phyloP scores from a whole-genome alignment of 2,888 invertebrate genomes.

The Drosophila ezoana region DNA sequence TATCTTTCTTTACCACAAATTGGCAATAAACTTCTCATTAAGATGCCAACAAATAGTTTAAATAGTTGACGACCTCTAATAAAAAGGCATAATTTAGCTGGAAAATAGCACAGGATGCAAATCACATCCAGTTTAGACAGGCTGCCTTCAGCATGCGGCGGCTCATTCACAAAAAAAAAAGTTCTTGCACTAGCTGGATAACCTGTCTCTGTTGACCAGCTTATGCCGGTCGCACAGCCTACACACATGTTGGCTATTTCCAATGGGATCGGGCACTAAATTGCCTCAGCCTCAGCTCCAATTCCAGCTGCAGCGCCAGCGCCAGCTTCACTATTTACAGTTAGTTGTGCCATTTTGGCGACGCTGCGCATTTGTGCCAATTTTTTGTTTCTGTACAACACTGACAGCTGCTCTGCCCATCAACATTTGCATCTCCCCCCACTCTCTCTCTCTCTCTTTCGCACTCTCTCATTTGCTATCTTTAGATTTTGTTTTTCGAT shows the following conservation, averaged over 20 bases:
- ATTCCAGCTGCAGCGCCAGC: slow-evolving; percentile 24
- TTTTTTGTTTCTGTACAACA: slow-evolving; percentile 58
- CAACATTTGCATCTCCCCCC: slow-evolving; percentile 16
- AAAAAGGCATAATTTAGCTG: too few relatives aligned
- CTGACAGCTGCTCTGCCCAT: slow-evolving; percentile 25
- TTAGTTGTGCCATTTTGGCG: slow-evolving; percentile 77
- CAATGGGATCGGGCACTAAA: slow-evolving; percentile 60
- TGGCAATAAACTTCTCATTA: too few relatives aligned
- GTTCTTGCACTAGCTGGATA: slow-evolving; percentile 25
- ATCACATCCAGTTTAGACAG: too few relatives aligned
- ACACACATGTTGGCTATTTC: slow-evolving; percentile 52
- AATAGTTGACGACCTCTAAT: too few relatives aligned
- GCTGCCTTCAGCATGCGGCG: slow-evolving; percentile 9
- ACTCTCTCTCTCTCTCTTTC: neutral
- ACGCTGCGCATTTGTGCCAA: slow-evolving; percentile 72
- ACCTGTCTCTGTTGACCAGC: slow-evolving; percentile 46
- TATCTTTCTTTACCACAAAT: too few relatives aligned
- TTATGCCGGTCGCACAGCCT: slow-evolving; percentile 49
- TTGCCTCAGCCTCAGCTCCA: slow-evolving; percentile 31
- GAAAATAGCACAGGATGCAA: too few relatives aligned
- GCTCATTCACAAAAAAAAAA: slow-evolving; percentile 35
- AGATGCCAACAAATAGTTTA: too few relatives aligned
- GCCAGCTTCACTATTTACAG: slow-evolving; percentile 53
- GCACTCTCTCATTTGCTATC: slow-evolving; percentile 30
- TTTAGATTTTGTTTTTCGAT: slow-evolving; percentile 67